Evolutionary conservation across 2,797 vertebrate species (phyloP), one percentile per base, ranked within the genome.

Genomic region (Enteromius trimaculatus): DNA sequence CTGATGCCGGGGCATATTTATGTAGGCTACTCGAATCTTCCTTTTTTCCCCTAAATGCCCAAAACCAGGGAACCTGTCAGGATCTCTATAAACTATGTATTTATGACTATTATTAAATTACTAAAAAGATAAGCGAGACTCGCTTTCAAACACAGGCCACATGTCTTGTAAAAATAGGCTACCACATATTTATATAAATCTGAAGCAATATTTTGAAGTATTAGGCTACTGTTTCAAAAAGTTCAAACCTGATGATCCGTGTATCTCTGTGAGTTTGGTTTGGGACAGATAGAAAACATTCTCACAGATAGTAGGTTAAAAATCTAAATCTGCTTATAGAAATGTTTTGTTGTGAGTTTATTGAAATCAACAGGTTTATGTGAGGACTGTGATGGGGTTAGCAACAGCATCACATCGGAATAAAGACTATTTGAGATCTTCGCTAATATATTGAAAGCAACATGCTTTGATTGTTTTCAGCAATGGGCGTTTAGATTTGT

Each of bases 281-380:
- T 62, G 23, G 23, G 26, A 16, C 26, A 31, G 14, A 64, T 17
- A 2, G 26, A 42, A 39, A 39, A 69, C 6, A 70, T 29, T 71
- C 7, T 47, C n/a, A 44, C 6, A 70, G 14, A 23, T 23, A 14
- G 34, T 13, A 26, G 23, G n/a, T 60, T 23, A 64, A 17, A 64
- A 16, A 23, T 60, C 2, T n/a, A 42, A n/a, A 69, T 44, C n/a
- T 34, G 39, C 26, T 39, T 13, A 9, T 1, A n/a, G 1, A 39
- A n/a, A 5, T 42, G 34, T 55, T 55, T 55, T n/a, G 21, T 4
- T 8, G 21, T 17, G 39, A 76, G 16, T 76, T 13, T 37, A 14
- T 7, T 76, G 21, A 76, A 26, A 19, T 60, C 53, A 42, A 60
- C 74, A 76, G 74, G 74, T 60, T 76, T 26, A 23, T 76, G 53